phyloP scores from a whole-genome alignment of 2,888 invertebrate species.

The Pachydiplax longipennis region DNA sequence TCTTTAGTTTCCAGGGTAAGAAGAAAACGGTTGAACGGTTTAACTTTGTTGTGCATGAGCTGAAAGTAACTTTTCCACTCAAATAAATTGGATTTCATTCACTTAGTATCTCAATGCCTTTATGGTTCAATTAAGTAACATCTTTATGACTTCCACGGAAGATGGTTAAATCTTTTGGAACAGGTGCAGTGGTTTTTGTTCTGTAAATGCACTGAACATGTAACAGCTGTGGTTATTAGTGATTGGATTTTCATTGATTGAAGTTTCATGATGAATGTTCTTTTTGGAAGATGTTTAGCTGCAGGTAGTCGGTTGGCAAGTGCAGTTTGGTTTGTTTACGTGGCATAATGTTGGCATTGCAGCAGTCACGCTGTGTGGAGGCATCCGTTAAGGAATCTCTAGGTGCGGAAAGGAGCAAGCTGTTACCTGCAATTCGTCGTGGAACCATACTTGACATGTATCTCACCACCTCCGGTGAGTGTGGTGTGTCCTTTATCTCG shows the following conservation, averaged over 20 bases:
- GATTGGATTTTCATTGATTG: too few species aligned
- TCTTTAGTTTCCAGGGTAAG: too few species aligned
- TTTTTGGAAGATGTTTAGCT: background rate
- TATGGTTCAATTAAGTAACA: too few species aligned
- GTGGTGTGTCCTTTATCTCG: background rate
- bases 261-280: background rate
- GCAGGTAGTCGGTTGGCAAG: background rate
- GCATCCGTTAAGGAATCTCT: conserved; percentile 12
- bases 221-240: background rate
- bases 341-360: background rate
- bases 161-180: too few species aligned
- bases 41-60: too few species aligned
- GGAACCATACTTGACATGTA: conserved; percentile 84
- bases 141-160: too few species aligned
- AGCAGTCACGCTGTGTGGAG: conserved; percentile 28
- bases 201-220: too few species aligned
- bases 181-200: too few species aligned
- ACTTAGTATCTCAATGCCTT: too few species aligned
- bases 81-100: too few species aligned
- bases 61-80: too few species aligned
- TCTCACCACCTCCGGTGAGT: conserved; percentile 83
- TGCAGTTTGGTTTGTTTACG: background rate
- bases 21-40: too few species aligned
- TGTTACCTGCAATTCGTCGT: conserved; percentile 82
- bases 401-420: conserved; percentile 67